These are phyloP conservation scores for Anthoscopus minutus DNA, from an alignment of 2,113 vertebrate genomes.

Conservation along the genomic window DNA sequence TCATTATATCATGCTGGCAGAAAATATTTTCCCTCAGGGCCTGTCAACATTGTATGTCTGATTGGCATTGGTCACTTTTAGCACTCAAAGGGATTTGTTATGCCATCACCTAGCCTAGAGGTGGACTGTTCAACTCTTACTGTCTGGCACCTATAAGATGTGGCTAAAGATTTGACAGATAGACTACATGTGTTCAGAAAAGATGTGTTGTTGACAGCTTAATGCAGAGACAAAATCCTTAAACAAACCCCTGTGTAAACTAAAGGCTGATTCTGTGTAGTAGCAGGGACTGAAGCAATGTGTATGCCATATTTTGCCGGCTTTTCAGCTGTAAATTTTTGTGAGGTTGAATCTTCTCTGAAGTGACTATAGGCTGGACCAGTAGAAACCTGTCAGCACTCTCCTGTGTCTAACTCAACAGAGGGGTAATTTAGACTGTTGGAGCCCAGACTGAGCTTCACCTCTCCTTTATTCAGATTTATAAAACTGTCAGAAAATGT, in stretches of 20 bases:
- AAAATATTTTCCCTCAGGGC: neutral
- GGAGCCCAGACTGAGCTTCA: neutral
- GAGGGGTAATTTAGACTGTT: neutral
- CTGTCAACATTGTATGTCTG: neutral
- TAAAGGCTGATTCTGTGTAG: neutral
- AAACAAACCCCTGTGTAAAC: neutral
- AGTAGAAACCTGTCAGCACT: neutral
- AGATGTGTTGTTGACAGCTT: neutral
- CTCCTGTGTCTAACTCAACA: neutral
- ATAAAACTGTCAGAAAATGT: neutral
- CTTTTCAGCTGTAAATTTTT: neutral
- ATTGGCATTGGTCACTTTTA: neutral
- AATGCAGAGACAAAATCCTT: neutral
- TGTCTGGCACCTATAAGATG: neutral
- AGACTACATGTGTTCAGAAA: neutral
- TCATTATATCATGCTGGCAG: neutral
- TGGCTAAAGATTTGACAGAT: neutral
- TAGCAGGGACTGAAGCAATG: neutral
- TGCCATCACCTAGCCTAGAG: neutral
- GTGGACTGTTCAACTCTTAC: neutral
- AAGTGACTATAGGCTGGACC: neutral
- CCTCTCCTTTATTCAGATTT: neutral
- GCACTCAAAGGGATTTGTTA: neutral
- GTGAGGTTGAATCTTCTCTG: neutral
- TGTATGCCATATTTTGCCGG: neutral